Evolutionary conservation across 2,113 vertebrate genomes (phyloP).

Genomic region (Zootoca vivipara): DNA sequence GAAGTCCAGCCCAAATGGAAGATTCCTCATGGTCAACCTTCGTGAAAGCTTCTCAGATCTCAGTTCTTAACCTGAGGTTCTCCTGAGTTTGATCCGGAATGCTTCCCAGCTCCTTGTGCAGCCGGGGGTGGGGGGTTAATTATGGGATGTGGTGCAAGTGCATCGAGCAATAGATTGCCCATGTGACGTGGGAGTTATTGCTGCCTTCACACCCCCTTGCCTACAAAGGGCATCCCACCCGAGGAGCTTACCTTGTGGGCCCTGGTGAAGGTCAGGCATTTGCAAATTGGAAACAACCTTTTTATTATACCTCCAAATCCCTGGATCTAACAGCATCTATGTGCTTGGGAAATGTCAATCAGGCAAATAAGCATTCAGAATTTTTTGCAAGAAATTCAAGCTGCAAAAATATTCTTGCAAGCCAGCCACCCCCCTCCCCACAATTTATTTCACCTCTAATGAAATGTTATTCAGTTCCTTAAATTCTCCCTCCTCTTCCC

Average conservation of each 20-base stretch:
- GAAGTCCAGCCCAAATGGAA: background rate
- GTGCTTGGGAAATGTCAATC: background rate
- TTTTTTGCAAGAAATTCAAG: background rate
- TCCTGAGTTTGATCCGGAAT: background rate
- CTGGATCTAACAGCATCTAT: background rate
- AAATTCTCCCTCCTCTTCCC: background rate
- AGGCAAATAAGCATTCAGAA: background rate
- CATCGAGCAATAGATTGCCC: background rate
- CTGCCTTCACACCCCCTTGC: background rate
- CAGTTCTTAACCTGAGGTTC: accelerated
- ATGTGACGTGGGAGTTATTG: background rate
- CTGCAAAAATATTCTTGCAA: no score
- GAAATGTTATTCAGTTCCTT: background rate
- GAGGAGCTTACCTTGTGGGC: no score
- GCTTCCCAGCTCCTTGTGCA: background rate
- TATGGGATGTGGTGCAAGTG: background rate
- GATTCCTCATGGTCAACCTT: background rate
- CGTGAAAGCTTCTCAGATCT: no score
- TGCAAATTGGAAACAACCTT: background rate
- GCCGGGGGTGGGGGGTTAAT: background rate
- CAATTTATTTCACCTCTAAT: background rate
- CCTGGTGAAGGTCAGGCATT: background rate
- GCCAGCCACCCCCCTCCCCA: no score
- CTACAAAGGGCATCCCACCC: background rate
- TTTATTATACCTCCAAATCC: no score